Evolutionary conservation across 2,113 vertebrate genomes (phyloP), one percentile per base, ranked within the genome.

Genomic region (Antechinus flavipes): DNA sequence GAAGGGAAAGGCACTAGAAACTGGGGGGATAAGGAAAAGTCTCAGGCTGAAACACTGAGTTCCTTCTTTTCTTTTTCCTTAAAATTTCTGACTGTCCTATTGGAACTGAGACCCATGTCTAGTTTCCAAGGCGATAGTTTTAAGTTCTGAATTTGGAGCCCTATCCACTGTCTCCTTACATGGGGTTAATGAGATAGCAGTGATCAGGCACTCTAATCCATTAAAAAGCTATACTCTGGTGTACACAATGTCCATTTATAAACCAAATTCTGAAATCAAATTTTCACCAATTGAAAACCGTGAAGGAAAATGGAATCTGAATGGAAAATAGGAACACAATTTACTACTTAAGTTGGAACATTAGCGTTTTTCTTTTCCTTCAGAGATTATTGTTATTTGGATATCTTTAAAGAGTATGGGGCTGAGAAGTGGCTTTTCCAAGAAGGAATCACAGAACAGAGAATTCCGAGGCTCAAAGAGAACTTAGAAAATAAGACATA

Each of bases 291-390:
- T 54, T 92, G 27, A 94, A 92, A 76, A 42, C 4, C 8, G 30
- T 92, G 61, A 92, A 92, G 54, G 16, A 23, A 92, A 95, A 92
- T 90, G 46, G 35, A 54, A 42, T 94, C 92, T 94, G 68, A 84
- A 42, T 42, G n/a, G 68, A 84, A 84, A 42, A 84, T 23, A 84
- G 68, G n/a, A 84, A 23, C n/a, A 84, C 68, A 84, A 84, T 42
- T 84, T 84, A 42, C 6, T 84, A 84, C 68, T 42, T 84, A 42
- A 42, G 68, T 22, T 84, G 68, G 68, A 84, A 84, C n/a, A 84
- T 84, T 42, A 84, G 35, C 23, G 16, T n/a, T 84, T 84, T 23
- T 42, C 35, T 84, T 84, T 84, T 84, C 19, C 68, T 84, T 84
- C 68, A 84, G 6, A 42, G 68, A 42, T n/a, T n/a, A 42, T 23